Base-by-base conservation (phyloP, 1,140 invertebrate genomes). In the Bombus balteatus region DNA sequence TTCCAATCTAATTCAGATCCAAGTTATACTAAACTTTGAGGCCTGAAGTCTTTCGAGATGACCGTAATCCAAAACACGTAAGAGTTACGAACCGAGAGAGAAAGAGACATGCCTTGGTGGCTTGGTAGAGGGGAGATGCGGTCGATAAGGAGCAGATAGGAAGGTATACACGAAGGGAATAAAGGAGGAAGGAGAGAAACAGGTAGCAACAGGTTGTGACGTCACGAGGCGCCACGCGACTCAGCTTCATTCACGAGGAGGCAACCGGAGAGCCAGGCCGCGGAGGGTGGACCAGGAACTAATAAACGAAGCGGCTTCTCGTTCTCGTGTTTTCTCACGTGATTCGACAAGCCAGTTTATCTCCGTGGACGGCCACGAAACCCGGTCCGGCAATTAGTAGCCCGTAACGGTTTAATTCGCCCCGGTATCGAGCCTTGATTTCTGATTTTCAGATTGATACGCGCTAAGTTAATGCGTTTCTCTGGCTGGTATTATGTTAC, bases 181-280 rank as follows among this genome's bases (percentile, higher is more conserved):
- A 68, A 62, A 86, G 43, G 53, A 43, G 37, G 85, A 85, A 53
- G 86, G 84, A 85, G 80, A 83, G 86, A 88, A 91, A 92, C 91
- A 92, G 93, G 92, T 95, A 94, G 91, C 91, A 92, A 92, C 92
- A 94, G 93, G 92, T 94, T 92, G 91, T 93, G 93, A 94, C 92
- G 92, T 94, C 93, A 94, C 88, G 39, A 86, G 83, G 91, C 91
- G 90, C 92, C 92, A 94, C 91, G 91, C 90, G 89, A 92, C 92
- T 92, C 88, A 37, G 86, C 87, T 94, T 94, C 93, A 94, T 94
- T 94, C 92, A 94, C 91, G 81, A 94, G 90, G 77, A 78, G 70
- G 84, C 78, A 43, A 68, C 65, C 59, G 43, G 73, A 65, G 32
- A 62, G 41, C 53, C 47, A 28, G 39, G 41, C 59, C 47, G 65